phyloP scores from a whole-genome alignment of 2,797 vertebrate species.

The Leptatherina wallacei region DNA sequence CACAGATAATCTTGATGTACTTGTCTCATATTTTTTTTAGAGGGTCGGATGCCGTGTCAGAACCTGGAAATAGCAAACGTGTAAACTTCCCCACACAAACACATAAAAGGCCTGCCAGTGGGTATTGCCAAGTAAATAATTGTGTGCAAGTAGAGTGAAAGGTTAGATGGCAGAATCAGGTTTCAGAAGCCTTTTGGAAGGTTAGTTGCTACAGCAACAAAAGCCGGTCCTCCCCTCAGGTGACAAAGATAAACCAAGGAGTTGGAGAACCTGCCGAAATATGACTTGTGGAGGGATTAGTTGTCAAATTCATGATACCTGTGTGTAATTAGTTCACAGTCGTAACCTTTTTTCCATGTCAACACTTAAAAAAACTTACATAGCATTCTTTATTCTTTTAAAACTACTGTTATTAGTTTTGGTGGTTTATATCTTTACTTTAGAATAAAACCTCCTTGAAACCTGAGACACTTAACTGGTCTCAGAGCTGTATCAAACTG shows the following conservation, averaged over 20 bases:
- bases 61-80: neutral
- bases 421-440: constrained; percentile 1
- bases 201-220: constrained; percentile 62
- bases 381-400: neutral
- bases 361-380: neutral
- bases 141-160: constrained; percentile 56
- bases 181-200: constrained; percentile 61
- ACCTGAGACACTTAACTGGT: constrained; percentile 17
- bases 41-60: neutral
- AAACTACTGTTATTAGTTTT: neutral
- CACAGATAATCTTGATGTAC: neutral
- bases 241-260: constrained; percentile 30
- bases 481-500: neutral
- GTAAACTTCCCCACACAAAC: constrained; percentile 8
- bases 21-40: neutral
- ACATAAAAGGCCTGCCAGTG: constrained; percentile 1
- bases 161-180: constrained; percentile 57
- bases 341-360: neutral
- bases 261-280: constrained; percentile 3
- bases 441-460: constrained; percentile 23
- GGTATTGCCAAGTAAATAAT: constrained; percentile 16
- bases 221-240: constrained; percentile 33
- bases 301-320: neutral
- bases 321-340: neutral
- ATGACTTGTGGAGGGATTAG: constrained; percentile 1